Percentiles rank a stretch among this genome's conserved stretches.
These are phyloP conservation scores for Serripes groenlandicus DNA, from an alignment of 2,888 invertebrate genomes.

Conservation along the genomic window DNA sequence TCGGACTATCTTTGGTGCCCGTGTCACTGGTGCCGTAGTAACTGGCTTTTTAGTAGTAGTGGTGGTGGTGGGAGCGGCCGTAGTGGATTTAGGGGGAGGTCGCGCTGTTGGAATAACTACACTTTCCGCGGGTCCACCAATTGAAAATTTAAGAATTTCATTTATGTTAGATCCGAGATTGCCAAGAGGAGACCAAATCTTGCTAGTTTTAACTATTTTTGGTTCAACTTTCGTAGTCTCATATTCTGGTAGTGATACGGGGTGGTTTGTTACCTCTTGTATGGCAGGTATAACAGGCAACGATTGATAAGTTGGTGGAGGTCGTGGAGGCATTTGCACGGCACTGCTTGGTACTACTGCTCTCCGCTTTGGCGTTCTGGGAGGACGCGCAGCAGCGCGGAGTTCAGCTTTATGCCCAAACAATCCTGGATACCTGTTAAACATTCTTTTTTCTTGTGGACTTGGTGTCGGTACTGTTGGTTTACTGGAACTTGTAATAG, in stretches of 20 bases:
- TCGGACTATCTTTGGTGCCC: background rate
- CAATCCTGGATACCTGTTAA: conserved; percentile 24
- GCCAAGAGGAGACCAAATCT: conserved; percentile 56
- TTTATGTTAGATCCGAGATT: conserved; percentile 50
- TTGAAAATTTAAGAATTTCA: conserved; percentile 50
- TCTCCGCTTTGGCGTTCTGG: too few relatives aligned
- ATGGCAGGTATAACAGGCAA: too few relatives aligned
- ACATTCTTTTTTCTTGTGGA: background rate
- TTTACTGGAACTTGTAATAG: background rate
- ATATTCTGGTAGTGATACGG: too few relatives aligned
- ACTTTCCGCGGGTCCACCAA: conserved; percentile 38
- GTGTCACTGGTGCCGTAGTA: conserved; percentile 11
- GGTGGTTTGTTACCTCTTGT: too few relatives aligned
- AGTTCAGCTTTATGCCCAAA: conserved; percentile 17
- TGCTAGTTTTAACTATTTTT: background rate
- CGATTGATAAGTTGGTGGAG: background rate
- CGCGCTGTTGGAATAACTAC: conserved; percentile 42
- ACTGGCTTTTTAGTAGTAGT: conserved; percentile 34
- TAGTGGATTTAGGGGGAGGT: conserved; percentile 21
- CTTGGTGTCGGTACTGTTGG: background rate
- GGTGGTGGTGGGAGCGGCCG: conserved; percentile 29
- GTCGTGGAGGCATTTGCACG: background rate
- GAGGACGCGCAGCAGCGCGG: conserved; percentile 12
- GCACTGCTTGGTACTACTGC: background rate
- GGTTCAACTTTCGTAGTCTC: background rate